Evolutionary conservation across 1,140 invertebrate genomes (phyloP), one percentile per base, ranked within the genome.

Genomic region (Caerostris extrusa): DNA sequence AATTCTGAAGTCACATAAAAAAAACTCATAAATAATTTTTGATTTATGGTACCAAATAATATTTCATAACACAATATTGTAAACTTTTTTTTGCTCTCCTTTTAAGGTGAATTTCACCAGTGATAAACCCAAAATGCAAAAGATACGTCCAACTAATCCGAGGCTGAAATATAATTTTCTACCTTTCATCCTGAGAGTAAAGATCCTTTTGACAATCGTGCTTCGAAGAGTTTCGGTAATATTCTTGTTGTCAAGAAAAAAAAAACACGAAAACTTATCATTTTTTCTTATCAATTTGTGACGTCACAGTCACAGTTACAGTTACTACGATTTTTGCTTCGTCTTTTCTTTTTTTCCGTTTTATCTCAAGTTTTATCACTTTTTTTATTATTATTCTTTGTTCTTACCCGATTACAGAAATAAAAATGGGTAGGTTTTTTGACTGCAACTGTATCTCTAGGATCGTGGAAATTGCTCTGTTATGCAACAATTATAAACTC

Each of bases 361-460:
- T 50, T 50, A 77, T 77, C 71, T 77, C 71, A 77, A 53, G 34
- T 50, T 77, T 77, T 77, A 77, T 77, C 34, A 50, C 71, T 12
- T 50, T 77, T 77, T 12, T 77, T 19, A 34, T 34, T 34, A 34
- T 34, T 71, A 34, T 71, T 71, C 0, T 50, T 77, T 34, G 19
- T 8, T 50, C 71, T 50, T 50, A n/a, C 50, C 3, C 53, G 71
- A 77, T 53, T 77, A 5, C 53, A 5, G 8, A 12, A 14, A 77
- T 50, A 53, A 77, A 77, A 53, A 77, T 77, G 71, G 71, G 71
- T 12, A 12, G 34, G 34, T 34, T 8, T 50, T 8, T 50, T 3
- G 8, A 4, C 12, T 12, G 50, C 8, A 50, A 77, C 34, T 71
- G 19, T 34, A 50, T 77, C 8, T 53, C 8, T 53, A 34, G 71